Conservation (phyloP, 2,113 vertebrate genomes). For the Leptobrachium ailaonicum region DNA sequence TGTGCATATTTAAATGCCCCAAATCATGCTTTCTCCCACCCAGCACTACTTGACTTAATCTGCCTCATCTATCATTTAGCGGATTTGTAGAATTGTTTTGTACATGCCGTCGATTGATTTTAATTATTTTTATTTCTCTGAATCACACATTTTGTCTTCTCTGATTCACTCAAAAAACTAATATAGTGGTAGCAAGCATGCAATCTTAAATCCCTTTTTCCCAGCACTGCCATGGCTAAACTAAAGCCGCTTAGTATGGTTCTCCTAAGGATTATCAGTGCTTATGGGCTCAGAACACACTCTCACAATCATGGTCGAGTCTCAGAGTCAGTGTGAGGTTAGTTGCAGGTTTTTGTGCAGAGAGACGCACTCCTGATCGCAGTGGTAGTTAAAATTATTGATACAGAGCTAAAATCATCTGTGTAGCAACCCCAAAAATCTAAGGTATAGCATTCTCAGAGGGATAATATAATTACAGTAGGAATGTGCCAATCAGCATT, state of each 20-base stretch:
- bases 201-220: slow-evolving; percentile 33
- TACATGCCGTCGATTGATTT: too few relatives aligned
- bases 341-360: not conserved
- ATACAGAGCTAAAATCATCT: too few relatives aligned
- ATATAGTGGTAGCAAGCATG: slow-evolving; percentile 14
- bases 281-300: slow-evolving; percentile 34
- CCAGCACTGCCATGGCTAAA: slow-evolving; percentile 34
- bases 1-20: too few relatives aligned
- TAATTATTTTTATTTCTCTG: slow-evolving; percentile 16
- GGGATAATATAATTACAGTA: too few relatives aligned
- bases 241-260: slow-evolving; percentile 40
- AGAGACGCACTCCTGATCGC: not conserved
- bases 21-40: too few relatives aligned
- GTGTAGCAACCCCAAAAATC: too few relatives aligned
- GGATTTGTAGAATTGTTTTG: too few relatives aligned
- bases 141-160: slow-evolving; percentile 28
- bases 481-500: too few relatives aligned
- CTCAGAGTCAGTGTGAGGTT: slow-evolving; percentile 13
- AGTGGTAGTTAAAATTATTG: not conserved
- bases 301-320: slow-evolving; percentile 16
- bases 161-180: slow-evolving; percentile 23
- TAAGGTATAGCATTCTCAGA: too few relatives aligned
- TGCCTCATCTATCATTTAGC: too few relatives aligned
- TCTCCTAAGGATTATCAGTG: slow-evolving; percentile 42
- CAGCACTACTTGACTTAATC: too few relatives aligned